Base-by-base conservation (phyloP, 37 sponge, comb jelly and placozoan genomes). In the Aplysina aerophoba region DNA sequence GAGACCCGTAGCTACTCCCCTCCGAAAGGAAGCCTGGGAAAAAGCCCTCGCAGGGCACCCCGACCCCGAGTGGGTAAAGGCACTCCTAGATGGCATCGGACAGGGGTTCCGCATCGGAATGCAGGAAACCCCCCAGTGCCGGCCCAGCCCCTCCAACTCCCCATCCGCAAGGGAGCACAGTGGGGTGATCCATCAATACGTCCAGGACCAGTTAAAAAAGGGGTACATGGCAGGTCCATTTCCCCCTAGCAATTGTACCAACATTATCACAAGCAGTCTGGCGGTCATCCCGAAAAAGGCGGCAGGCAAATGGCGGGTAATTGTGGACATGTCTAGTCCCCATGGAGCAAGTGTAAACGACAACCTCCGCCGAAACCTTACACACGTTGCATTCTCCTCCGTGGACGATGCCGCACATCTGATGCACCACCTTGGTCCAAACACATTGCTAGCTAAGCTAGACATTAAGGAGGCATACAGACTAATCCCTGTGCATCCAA, bases 161-260 rank as follows among this genome's bases (percentile, higher is more conserved):
- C 74, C 40, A 37, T 73, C 74, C 31, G 41, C 74, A 31, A 37
- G 40, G 21, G 41, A 37, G 40, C 74, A 73, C 30, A 21, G 20
- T 38, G 40, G 36, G 36, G 74, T 73, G 37, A 40, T 73, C 17
- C 22, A 22, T 21, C 21, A 37, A 31, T 73, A 37, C 20, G 20
- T 73, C 30, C 31, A 73, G 20, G 38, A 73, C 35, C 74, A 73
- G 30, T 21, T 73, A 24, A 27, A 20, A 16, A n/a, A 55, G 31
- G 80, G 80, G 58, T 55, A 21, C 33, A 79, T 79, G 80, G 15
- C 54, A 55, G 80, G 80, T 12, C 80, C 80, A 19, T 79, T 79
- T 79, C 59, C 80, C 37, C 80, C 56, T 22, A 30, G 17, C 31
- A 11, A 22, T 4, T 38, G 40, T 37, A 11, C 74, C 6, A 33